A percentile compares a stretch with the other conserved stretches of the same genome.
These are phyloP conservation scores for Leptopilina syphax DNA, from an alignment of 2,888 invertebrate species.

Conservation along the genomic window DNA sequence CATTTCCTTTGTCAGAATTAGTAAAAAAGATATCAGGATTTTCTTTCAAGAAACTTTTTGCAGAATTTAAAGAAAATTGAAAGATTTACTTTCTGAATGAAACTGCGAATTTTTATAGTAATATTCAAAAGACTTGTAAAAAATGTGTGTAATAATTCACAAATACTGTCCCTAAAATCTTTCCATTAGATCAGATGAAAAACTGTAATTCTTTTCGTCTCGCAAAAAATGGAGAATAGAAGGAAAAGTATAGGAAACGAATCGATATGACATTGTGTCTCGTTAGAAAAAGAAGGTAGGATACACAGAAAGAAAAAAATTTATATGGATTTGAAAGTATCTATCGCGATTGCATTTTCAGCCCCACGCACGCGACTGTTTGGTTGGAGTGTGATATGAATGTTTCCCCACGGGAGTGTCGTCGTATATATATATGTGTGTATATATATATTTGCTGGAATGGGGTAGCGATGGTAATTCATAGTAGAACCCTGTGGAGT, in stretches of 20 bases:
- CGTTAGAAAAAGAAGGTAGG: conserved; percentile 38
- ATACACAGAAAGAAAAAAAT: not conserved
- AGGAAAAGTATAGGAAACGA: not conserved
- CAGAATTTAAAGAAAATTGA: no score
- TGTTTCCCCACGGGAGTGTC: conserved; percentile 63
- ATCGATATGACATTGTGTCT: conserved; percentile 35
- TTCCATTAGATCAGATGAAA: no score
- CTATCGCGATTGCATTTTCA: conserved; percentile 37
- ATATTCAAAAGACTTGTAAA: no score
- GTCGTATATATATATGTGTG: conserved; percentile 49
- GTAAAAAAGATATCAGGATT: no score
- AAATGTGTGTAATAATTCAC: no score
- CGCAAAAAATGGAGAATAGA: not conserved
- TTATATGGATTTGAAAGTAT: conserved; percentile 10
- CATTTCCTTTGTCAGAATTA: no score
- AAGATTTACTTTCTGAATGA: no score
- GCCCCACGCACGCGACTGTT: conserved; percentile 46
- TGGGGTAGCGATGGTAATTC: conserved; percentile 55
- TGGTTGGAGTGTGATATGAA: conserved; percentile 67
- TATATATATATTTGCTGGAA: conserved; percentile 68
- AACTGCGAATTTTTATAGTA: no score
- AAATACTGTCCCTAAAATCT: no score
- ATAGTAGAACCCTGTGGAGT: conserved; percentile 52
- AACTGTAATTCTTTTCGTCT: no score
- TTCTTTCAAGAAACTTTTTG: no score